Conservation (phyloP, 37 sponge, comb jelly and placozoan genomes). For the Agelas oroides region DNA sequence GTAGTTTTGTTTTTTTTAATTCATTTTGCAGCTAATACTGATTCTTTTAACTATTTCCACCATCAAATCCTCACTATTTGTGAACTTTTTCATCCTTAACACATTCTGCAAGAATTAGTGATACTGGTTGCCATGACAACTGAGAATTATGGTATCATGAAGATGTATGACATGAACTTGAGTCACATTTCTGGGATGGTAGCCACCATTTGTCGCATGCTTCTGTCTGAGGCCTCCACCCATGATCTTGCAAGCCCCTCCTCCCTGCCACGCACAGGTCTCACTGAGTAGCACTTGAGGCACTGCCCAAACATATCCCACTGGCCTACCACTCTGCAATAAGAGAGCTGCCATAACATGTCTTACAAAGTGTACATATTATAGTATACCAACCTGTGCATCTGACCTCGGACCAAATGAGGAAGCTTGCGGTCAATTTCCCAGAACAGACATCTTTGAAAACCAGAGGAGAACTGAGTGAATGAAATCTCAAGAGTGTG, state of each 20-base stretch:
- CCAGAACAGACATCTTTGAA: constrained; percentile 61
- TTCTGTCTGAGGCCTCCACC: constrained; percentile 42
- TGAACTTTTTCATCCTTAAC: too few species aligned
- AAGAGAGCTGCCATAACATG: too few species aligned
- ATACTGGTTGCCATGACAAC: too few species aligned
- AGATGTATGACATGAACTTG: background rate
- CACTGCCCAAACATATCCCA: constrained; percentile 41
- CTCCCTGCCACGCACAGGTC: constrained; percentile 34
- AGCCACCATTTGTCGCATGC: constrained; percentile 48
- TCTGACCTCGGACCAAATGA: constrained; percentile 31
- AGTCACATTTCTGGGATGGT: constrained; percentile 27
- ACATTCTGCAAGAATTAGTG: too few species aligned
- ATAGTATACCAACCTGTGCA: constrained; percentile 11
- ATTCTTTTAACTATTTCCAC: too few species aligned
- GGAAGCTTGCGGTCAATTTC: constrained; percentile 61
- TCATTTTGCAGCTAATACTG: too few species aligned
- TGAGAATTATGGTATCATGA: too few species aligned
- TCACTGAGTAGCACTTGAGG: constrained; percentile 68
- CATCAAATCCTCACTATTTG: too few species aligned
- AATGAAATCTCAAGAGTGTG: too few species aligned
- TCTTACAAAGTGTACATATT: background rate
- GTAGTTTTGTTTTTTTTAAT: too few species aligned
- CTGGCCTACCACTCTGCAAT: constrained; percentile 52
- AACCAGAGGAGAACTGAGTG: constrained; percentile 3
- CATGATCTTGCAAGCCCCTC: background rate